Conservation (phyloP, 1,140 invertebrate species). For the Coenobita brevimanus region DNA sequence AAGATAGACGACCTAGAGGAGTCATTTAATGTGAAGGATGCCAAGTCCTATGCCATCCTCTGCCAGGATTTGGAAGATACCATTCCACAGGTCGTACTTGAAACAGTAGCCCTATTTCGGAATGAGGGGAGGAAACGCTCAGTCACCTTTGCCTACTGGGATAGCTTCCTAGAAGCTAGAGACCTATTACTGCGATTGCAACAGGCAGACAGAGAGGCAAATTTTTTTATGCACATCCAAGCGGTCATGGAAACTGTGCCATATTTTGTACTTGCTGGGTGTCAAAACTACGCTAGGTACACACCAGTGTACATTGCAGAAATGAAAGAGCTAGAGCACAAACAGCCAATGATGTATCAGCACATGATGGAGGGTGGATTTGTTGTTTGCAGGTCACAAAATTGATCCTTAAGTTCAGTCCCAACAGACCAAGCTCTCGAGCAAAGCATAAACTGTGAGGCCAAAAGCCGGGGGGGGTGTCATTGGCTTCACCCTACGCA, state of each 20-base stretch:
- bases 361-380: neutral
- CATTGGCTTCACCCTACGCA: no score
- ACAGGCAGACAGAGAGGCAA: neutral
- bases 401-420: no score
- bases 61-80: neutral
- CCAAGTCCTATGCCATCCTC: neutral
- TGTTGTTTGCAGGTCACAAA: neutral
- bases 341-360: neutral
- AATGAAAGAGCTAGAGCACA: neutral
- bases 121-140: neutral
- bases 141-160: neutral
- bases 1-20: neutral
- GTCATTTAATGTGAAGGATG: neutral
- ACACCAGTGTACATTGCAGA: neutral
- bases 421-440: no score
- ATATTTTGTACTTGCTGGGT: neutral
- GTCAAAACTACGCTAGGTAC: neutral
- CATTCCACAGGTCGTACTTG: no score
- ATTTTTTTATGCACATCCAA: neutral
- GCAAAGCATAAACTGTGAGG: no score
- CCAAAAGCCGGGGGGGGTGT: no score
- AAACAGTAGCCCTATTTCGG: neutral
- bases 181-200: neutral
- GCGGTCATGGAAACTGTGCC: neutral
- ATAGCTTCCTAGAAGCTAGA: neutral